Conservation (phyloP, 2,113 vertebrate species). For the Emydocephalus ijimae region DNA sequence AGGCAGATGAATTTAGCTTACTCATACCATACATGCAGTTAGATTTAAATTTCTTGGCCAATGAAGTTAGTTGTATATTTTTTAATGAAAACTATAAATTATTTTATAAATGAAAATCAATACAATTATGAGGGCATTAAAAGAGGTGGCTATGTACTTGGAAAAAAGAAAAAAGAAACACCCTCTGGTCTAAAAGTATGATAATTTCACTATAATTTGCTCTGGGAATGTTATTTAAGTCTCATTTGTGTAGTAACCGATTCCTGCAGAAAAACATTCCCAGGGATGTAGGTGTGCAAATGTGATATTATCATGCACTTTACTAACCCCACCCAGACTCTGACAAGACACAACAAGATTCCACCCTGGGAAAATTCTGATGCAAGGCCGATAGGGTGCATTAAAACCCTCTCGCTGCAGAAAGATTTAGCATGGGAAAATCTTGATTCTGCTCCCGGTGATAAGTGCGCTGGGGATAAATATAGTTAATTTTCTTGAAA, state of each 20-base stretch:
- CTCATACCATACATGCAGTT: not conserved
- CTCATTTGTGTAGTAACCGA: conserved; percentile 20
- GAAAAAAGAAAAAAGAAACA: not conserved
- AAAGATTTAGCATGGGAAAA: not conserved
- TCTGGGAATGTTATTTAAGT: conserved; percentile 17
- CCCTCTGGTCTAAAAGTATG: conserved; percentile 8
- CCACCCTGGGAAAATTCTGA: conserved; percentile 52
- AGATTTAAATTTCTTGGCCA: not conserved
- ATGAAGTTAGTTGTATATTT: not conserved
- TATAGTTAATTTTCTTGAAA: not conserved
- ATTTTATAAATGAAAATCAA: not conserved
- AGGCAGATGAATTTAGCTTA: not conserved
- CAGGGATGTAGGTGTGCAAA: conserved; percentile 40
- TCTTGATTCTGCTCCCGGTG: not conserved
- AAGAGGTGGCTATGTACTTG: not conserved
- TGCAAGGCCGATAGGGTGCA: not conserved
- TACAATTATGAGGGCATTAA: not conserved
- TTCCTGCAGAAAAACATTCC: conserved; percentile 39
- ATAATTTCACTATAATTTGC: conserved; percentile 10
- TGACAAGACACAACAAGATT: conserved; percentile 54
- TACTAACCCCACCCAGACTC: conserved; percentile 34
- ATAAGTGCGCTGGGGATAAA: not conserved
- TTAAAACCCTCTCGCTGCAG: not conserved
- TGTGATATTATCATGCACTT: conserved; percentile 58
- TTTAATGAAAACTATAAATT: not conserved